These are phyloP conservation scores for Ridgeia piscesae DNA, from an alignment of 1,140 invertebrate genomes.

Conservation along the genomic window DNA sequence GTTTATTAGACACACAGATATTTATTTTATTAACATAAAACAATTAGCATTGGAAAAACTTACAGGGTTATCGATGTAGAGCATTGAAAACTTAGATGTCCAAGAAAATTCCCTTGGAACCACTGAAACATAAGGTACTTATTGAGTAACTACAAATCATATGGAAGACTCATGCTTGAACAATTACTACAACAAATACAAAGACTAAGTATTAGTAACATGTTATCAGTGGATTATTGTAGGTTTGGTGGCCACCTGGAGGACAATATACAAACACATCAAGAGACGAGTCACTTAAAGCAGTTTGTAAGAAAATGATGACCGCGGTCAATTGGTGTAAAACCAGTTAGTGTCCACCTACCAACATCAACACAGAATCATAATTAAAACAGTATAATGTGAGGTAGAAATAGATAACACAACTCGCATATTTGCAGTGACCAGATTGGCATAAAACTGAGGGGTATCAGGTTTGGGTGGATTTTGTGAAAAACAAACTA, in stretches of 20 bases:
- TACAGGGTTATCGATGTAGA: slow-evolving; percentile 87
- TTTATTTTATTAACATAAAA: slow-evolving; percentile 12
- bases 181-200: not conserved
- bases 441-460: no score
- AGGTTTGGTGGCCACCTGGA: not conserved
- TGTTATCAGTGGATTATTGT: not conserved
- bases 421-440: no score
- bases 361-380: no score
- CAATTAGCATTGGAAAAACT: slow-evolving; percentile 15
- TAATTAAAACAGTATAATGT: no score
- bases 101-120: slow-evolving; percentile 65
- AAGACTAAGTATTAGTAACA: not conserved
- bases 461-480: no score
- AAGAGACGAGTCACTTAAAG: not conserved
- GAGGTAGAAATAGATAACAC: no score
- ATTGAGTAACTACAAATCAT: not conserved
- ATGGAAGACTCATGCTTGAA: not conserved
- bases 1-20: slow-evolving; percentile 15
- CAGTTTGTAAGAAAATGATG: not conserved
- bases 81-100: slow-evolving; percentile 72
- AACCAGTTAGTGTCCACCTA: no score
- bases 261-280: not conserved
- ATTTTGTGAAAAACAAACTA: no score
- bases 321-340: not conserved
- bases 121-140: slow-evolving; percentile 36